Percentiles rank a stretch among this genome's conserved stretches.
Evolutionary conservation across 2,888 invertebrate genomes (phyloP).

Genomic region (Pandemis corylana): DNA sequence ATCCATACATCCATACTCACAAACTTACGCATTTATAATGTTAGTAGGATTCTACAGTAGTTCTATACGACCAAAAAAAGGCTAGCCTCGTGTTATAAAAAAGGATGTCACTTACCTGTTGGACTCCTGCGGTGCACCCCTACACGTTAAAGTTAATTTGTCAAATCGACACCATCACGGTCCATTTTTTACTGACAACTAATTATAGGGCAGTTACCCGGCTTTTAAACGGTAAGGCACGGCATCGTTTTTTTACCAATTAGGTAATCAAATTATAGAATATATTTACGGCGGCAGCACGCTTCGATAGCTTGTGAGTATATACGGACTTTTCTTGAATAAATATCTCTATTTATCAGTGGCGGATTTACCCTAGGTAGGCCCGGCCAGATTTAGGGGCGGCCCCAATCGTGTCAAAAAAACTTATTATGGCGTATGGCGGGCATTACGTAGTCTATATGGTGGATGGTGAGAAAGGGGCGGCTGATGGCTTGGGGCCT

Average conservation of each 20-base stretch:
- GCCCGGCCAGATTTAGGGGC: no score
- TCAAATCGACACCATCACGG: conserved; percentile 29
- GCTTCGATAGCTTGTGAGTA: neutral
- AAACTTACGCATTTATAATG: neutral
- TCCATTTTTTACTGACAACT: conserved; percentile 8
- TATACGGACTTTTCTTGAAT: neutral
- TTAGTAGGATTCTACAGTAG: no score
- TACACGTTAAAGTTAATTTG: conserved; percentile 21
- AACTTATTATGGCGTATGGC: no score
- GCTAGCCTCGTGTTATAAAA: neutral
- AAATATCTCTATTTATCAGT: no score
- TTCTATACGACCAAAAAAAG: neutral
- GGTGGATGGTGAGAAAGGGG: no score
- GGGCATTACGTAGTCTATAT: no score
- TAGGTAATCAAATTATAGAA: neutral
- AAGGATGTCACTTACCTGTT: neutral
- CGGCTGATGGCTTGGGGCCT: no score
- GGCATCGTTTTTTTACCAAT: neutral
- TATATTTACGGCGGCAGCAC: neutral
- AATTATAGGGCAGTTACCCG: neutral
- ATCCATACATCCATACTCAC: neutral
- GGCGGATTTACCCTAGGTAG: no score
- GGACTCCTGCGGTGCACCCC: conserved; percentile 26
- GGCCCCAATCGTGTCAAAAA: no score
- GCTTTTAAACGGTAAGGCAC: neutral